Base-by-base conservation (phyloP, 1,140 invertebrate species). In the Plutomurus gul region DNA sequence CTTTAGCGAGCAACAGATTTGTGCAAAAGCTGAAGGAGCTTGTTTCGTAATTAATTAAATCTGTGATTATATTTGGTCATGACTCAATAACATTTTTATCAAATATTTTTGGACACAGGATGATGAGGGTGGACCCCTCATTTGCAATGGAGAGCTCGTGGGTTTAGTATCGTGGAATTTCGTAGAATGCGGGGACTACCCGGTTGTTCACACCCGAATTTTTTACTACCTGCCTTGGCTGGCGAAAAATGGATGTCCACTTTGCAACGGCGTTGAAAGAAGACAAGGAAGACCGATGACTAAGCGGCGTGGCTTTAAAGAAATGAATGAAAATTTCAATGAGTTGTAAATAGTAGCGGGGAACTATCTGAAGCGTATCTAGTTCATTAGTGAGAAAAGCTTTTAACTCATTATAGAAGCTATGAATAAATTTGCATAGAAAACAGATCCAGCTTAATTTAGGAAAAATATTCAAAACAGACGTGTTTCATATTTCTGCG, bases 101-200 rank as follows among this genome's bases (percentile, higher is more conserved):
- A 43, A 8, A 13, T 43, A 43, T 43, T 43, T 43, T 56, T 56
- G 3, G 13, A 56, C 30, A 16, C 16, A 65, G 56, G 56, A 65
- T 27, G 56, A 65, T 30, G 56, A 65, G 36, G 56, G 56, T n/a
- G 36, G 56, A 33, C 13, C 56, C 0, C 18, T 65, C 30, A n/a
- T 65, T 6, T 65, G 56, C 30, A 65, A 65, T 33, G 56, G 56
- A 36, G 25, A 65, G 27, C 56, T 65, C 1, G 25, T 27, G 4
- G 56, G 56, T 4, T 65, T 65, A n/a, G 56, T 65, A 33, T 65
- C 56, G 3, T 65, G 56, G 56, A 65, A 65, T 33, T 33, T 65
- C 7, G 16, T 30, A 4, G 36, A 65, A 7, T 65, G 56, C 16
- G 56, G 56, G 18, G 56, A 30, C 4, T 65, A 33, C 13, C 56